Conservation (phyloP, 2,113 vertebrate genomes). For the Microtus ochrogaster region DNA sequence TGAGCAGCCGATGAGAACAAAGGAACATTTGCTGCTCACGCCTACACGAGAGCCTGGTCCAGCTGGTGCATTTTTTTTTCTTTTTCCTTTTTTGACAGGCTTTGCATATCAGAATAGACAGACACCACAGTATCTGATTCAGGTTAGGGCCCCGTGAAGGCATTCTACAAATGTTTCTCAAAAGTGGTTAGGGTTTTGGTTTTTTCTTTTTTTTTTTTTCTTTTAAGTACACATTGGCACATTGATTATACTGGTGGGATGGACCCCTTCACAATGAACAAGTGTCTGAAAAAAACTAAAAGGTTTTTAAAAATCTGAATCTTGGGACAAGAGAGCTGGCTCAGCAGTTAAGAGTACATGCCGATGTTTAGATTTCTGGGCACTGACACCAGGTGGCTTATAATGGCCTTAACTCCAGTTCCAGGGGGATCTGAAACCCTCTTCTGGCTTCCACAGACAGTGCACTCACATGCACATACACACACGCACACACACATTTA, state of each 20-base stretch:
- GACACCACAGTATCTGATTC: not conserved
- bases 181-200: not conserved
- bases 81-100: not conserved
- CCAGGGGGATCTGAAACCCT: not conserved
- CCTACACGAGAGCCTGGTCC: not conserved
- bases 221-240: not conserved
- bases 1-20: not conserved
- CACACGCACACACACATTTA: not conserved
- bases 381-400: not conserved
- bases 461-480: too few relatives aligned
- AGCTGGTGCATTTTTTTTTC: not conserved
- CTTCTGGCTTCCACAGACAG: not conserved
- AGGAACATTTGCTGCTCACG: not conserved
- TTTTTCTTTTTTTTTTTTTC: not conserved
- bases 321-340: not conserved
- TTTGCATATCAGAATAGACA: not conserved
- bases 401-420: not conserved
- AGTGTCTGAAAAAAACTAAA: not conserved
- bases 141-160: not conserved
- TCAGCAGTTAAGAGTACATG: not conserved
- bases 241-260: not conserved
- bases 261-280: not conserved
- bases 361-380: not conserved
- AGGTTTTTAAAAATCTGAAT: conserved; percentile 2
- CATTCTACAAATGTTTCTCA: conserved; percentile 5